A percentile compares a stretch with the other conserved stretches of the same genome.
Conservation (phyloP, 2,888 invertebrate genomes). For the Apamea sordens region DNA sequence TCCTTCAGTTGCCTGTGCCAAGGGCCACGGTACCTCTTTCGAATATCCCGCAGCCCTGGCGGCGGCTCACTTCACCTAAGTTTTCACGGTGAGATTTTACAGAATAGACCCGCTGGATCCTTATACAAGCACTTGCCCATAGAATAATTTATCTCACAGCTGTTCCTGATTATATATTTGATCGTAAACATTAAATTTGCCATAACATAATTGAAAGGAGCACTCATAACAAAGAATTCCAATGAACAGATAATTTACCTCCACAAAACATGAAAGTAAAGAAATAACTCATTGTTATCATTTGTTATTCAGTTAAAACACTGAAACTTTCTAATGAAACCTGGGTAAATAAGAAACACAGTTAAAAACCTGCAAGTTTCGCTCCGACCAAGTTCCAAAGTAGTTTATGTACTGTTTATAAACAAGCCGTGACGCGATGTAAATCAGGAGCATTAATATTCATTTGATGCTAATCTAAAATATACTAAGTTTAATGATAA, state of each 20-base stretch:
- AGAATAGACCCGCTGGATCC: background rate
- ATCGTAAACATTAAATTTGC: background rate
- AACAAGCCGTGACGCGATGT: slow-evolving; percentile 40
- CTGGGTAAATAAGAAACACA: slow-evolving; percentile 23
- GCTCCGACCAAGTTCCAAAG: slow-evolving; percentile 47
- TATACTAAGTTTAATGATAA: slow-evolving; percentile 26
- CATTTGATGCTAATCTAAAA: slow-evolving; percentile 44
- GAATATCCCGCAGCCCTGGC: too few species aligned
- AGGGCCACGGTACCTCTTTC: too few species aligned
- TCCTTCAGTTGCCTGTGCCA: too few species aligned
- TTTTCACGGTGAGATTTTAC: background rate
- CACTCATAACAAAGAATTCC: background rate
- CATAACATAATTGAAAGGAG: background rate
- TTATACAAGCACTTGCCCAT: background rate
- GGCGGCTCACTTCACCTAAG: background rate
- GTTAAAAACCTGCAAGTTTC: slow-evolving; percentile 28
- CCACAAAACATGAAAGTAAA: background rate
- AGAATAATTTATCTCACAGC: background rate
- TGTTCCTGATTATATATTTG: background rate
- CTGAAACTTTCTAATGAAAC: slow-evolving; percentile 41
- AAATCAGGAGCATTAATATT: slow-evolving; percentile 55
- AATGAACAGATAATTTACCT: background rate
- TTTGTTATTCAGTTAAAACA: slow-evolving; percentile 39
- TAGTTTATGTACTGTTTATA: slow-evolving; percentile 51
- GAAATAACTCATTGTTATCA: slow-evolving; percentile 18